Percentiles rank a stretch among this genome's conserved stretches.
phyloP scores from a whole-genome alignment of 2,888 invertebrate species.

The Limenitis arthemis region DNA sequence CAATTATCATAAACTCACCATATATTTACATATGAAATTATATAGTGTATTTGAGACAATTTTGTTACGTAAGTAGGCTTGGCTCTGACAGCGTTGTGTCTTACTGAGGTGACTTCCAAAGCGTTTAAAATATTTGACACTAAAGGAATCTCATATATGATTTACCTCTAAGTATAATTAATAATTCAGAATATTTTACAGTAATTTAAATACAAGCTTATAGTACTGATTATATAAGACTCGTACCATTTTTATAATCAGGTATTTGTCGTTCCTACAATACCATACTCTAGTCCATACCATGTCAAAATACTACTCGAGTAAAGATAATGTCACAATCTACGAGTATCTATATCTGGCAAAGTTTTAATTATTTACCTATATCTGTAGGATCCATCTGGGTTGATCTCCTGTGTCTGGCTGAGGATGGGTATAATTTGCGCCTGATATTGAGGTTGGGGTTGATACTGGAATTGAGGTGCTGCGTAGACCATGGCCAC shows the following conservation, averaged over 20 bases:
- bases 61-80: conserved; percentile 46
- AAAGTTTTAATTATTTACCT: conserved; percentile 49
- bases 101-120: conserved; percentile 40
- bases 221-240: too few species aligned
- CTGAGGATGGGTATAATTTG: conserved; percentile 73
- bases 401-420: conserved; percentile 68
- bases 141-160: conserved; percentile 37
- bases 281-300: too few species aligned
- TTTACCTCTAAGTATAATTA: conserved; percentile 14
- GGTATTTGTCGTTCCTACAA: too few species aligned
- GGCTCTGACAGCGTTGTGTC: conserved; percentile 30
- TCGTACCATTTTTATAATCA: too few species aligned
- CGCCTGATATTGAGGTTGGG: conserved; percentile 41
- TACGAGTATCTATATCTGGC: too few species aligned
- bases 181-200: conserved; percentile 20
- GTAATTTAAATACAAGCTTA: too few species aligned
- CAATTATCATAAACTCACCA: conserved; percentile 10
- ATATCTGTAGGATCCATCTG: conserved; percentile 74
- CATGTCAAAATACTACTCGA: too few species aligned
- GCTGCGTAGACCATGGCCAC: conserved; percentile 52
- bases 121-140: conserved; percentile 45
- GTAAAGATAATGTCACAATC: too few species aligned
- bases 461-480: conserved; percentile 40
- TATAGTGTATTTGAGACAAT: conserved; percentile 29
- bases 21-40: conserved; percentile 15